phyloP scores from a whole-genome alignment of 2,888 invertebrate species.

The Cheilosia vernalis region DNA sequence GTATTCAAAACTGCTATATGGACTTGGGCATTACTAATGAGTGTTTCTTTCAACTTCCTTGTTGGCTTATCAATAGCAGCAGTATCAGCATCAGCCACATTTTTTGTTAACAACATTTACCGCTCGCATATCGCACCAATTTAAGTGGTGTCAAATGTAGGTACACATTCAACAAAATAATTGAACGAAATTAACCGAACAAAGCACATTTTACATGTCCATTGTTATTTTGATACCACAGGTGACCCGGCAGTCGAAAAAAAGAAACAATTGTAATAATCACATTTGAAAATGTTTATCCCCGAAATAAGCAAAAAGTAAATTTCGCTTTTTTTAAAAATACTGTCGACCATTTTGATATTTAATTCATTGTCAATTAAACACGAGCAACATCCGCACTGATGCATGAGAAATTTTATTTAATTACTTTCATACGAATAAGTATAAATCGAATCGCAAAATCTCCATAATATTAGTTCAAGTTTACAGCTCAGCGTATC shows the following conservation, averaged over 20 bases:
- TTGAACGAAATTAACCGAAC: conserved; percentile 5
- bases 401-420: conserved; percentile 44
- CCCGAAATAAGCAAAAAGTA: too few species aligned
- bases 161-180: conserved; percentile 7
- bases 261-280: not conserved
- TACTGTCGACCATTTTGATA: conserved; percentile 20
- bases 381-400: conserved; percentile 28
- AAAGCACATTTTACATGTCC: conserved; percentile 2
- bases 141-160: not conserved
- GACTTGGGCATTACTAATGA: too few species aligned
- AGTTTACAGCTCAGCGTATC: conserved; percentile 30
- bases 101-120: not conserved
- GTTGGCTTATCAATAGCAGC: too few species aligned
- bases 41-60: too few species aligned
- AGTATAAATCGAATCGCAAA: conserved; percentile 39
- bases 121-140: conserved; percentile 10
- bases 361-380: conserved; percentile 31
- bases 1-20: too few species aligned
- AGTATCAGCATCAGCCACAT: not conserved
- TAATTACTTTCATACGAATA: conserved; percentile 35
- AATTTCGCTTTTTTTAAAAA: not conserved
- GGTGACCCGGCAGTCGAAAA: not conserved
- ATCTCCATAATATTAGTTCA: conserved; percentile 27
- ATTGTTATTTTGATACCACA: conserved; percentile 13
- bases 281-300: not conserved